phyloP scores from a whole-genome alignment of 2,113 vertebrate genomes.

The Aplodontia rufa region DNA sequence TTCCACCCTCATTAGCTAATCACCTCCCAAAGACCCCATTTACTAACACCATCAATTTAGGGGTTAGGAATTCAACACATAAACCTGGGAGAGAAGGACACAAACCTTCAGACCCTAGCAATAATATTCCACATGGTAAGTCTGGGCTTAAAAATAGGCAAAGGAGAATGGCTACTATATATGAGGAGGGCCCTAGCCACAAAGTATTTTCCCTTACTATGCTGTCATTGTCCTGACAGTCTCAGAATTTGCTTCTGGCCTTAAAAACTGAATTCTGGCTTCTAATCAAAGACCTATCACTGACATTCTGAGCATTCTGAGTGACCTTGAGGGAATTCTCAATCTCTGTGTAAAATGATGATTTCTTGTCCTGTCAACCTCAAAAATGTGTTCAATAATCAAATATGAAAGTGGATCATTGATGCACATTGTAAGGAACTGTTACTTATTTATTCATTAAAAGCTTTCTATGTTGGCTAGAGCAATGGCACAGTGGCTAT shows the following conservation, averaged over 20 bases:
- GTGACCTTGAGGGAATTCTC: neutral
- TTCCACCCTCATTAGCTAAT: neutral
- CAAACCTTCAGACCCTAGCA: neutral
- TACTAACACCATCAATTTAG: neutral
- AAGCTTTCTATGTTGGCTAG: no score
- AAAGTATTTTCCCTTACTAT: neutral
- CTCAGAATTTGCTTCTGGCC: neutral
- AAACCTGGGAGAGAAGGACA: neutral
- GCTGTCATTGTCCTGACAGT: neutral
- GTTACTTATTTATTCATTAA: no score
- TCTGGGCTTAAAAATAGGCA: neutral
- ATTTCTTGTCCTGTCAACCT: neutral
- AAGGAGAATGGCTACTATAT: neutral
- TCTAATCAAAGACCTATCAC: constrained; percentile 28
- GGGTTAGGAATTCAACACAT: neutral
- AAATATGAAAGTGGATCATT: constrained; percentile 15
- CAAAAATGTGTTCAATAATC: constrained; percentile 26
- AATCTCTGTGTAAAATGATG: constrained; percentile 9
- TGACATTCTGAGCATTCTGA: neutral
- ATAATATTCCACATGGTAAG: neutral
- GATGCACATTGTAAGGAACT: neutral
- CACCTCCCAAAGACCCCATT: neutral
- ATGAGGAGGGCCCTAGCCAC: neutral
- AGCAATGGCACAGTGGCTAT: no score
- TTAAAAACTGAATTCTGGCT: neutral